Percentiles rank a stretch among this genome's conserved stretches.
phyloP scores from a whole-genome alignment of 2,797 vertebrate species.

The Manis pentadactyla region DNA sequence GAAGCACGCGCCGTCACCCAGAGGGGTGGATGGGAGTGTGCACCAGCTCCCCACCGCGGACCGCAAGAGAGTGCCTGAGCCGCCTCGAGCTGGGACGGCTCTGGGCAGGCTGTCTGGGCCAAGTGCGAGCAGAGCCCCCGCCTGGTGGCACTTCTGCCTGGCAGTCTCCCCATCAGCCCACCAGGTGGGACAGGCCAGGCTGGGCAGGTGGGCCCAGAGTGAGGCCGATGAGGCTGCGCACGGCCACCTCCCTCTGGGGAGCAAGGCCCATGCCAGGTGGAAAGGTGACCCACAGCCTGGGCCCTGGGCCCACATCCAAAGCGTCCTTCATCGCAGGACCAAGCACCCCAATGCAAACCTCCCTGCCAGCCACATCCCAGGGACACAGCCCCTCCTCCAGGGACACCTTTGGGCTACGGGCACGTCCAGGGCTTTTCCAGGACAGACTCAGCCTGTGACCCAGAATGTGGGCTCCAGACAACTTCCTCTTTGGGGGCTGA shows the following conservation, averaged over 20 bases:
- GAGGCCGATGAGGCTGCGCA: background rate
- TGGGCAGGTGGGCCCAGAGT: background rate
- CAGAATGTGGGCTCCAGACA: background rate
- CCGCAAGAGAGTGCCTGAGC: background rate
- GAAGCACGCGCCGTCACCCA: background rate
- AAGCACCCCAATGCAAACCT: too few relatives aligned
- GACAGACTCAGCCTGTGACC: background rate
- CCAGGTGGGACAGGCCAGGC: too few relatives aligned
- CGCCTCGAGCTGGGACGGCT: rapidly evolving
- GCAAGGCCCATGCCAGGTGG: too few relatives aligned
- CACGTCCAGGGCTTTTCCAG: background rate
- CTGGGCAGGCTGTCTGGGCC: background rate
- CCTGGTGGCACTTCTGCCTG: rapidly evolving
- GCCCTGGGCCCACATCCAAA: background rate
- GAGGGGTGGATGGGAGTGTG: too few relatives aligned
- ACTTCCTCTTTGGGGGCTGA: too few relatives aligned
- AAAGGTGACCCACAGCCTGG: background rate
- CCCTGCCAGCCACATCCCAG: rapidly evolving
- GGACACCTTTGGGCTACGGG: background rate
- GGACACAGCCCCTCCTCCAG: background rate
- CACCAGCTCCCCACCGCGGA: rapidly evolving
- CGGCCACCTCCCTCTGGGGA: background rate
- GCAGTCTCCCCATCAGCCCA: background rate
- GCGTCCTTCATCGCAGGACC: rapidly evolving
- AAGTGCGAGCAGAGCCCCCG: background rate